A percentile compares a stretch with the other conserved stretches of the same genome.
Conservation (phyloP, 1,140 invertebrate genomes). For the Ceratina japonica region DNA sequence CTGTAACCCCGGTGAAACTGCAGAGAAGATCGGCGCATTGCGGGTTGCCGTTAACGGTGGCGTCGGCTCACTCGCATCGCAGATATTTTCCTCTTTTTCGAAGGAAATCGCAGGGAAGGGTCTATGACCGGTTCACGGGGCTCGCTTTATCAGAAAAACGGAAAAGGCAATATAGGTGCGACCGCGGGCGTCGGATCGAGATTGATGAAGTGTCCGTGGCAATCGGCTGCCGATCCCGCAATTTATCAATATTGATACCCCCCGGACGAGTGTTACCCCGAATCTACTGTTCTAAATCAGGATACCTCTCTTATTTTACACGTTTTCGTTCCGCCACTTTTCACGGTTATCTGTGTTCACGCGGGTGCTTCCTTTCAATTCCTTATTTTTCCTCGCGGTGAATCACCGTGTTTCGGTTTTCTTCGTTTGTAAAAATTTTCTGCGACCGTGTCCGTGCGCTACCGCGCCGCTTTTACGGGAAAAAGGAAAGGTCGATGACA, state of each 20-base stretch:
- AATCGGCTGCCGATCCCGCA: slow-evolving; percentile 30
- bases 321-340: not conserved
- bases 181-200: slow-evolving; percentile 42
- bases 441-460: slow-evolving; percentile 23
- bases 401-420: not conserved
- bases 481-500: slow-evolving; percentile 57
- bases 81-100: slow-evolving; percentile 31
- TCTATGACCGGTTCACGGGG: slow-evolving; percentile 67
- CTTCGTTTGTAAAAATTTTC: slow-evolving; percentile 22
- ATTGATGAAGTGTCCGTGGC: slow-evolving; percentile 65
- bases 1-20: slow-evolving; percentile 2
- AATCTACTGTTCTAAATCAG: no score
- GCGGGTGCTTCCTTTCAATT: not conserved
- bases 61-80: slow-evolving; percentile 33
- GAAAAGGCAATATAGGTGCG: slow-evolving; percentile 31
- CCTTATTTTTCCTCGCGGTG: not conserved
- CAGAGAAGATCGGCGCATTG: slow-evolving; percentile 25
- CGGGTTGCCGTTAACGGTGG: slow-evolving; percentile 22
- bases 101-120: slow-evolving; percentile 35
- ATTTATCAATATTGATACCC: slow-evolving; percentile 52
- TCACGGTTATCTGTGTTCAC: not conserved
- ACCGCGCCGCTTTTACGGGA: slow-evolving; percentile 25
- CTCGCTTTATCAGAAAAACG: slow-evolving; percentile 32
- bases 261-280: not conserved
- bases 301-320: not conserved